Evolutionary conservation across 2,888 invertebrate species (phyloP).

Genomic region (Aplocera efformata): DNA sequence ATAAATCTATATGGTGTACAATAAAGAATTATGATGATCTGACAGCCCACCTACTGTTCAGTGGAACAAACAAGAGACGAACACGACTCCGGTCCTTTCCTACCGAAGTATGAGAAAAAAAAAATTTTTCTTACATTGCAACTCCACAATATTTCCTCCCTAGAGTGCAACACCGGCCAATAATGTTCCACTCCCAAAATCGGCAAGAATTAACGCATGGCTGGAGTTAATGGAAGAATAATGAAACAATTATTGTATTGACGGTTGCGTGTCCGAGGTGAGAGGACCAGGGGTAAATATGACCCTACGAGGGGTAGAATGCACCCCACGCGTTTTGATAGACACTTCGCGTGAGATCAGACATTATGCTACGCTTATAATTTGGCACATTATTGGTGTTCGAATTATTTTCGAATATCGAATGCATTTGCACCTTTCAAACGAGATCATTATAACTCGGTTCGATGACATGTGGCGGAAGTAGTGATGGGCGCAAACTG

Average conservation of each 20-base stretch:
- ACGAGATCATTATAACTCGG: conserved; percentile 60
- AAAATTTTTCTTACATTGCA: too few species aligned
- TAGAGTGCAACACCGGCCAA: too few species aligned
- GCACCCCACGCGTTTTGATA: conserved; percentile 72
- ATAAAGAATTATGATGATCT: too few species aligned
- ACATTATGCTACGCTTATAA: conserved; percentile 67
- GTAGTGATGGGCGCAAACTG: conserved; percentile 14
- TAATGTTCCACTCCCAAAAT: conserved; percentile 3
- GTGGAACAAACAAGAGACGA: too few species aligned
- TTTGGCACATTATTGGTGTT: conserved; percentile 76
- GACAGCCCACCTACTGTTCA: too few species aligned
- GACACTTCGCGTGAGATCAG: conserved; percentile 75
- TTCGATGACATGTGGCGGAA: conserved; percentile 46
- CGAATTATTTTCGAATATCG: conserved; percentile 61
- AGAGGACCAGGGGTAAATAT: conserved; percentile 41
- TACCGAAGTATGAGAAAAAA: too few species aligned
- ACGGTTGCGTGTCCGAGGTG: conserved; percentile 65
- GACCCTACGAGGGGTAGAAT: conserved; percentile 53
- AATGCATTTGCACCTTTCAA: conserved; percentile 67
- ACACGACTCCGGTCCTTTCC: too few species aligned
- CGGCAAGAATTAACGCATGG: conserved; percentile 50
- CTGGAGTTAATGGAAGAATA: conserved; percentile 78
- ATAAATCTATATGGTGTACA: too few species aligned
- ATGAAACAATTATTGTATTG: conserved; percentile 77
- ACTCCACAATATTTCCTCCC: too few species aligned